Evolutionary conservation across 2,797 vertebrate genomes (phyloP).

Genomic region (Leucoraja ocellata): DNA sequence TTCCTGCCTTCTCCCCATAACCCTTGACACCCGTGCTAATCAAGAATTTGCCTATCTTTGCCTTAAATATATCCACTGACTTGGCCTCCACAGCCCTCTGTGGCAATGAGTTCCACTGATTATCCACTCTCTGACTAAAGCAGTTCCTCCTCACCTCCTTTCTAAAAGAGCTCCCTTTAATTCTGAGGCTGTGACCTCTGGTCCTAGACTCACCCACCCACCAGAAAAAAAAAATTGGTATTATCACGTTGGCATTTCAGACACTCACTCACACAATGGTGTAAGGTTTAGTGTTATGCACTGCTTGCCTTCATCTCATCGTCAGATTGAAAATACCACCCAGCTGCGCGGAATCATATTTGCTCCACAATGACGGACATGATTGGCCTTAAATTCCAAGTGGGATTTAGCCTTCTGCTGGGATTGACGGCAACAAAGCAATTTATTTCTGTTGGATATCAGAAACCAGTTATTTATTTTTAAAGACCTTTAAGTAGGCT

Average conservation of each 20-base stretch:
- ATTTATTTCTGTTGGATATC: background rate
- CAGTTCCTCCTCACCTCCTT: too few species aligned
- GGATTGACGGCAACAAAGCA: background rate
- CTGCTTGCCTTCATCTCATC: background rate
- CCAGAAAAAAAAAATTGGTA: background rate
- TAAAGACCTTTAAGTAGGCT: background rate
- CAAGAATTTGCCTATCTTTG: too few species aligned
- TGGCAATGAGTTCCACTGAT: too few species aligned
- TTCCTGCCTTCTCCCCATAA: too few species aligned
- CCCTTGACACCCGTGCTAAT: too few species aligned
- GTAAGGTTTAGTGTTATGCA: background rate
- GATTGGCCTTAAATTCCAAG: conserved; percentile 1
- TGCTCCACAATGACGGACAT: background rate
- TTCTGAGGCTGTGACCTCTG: too few species aligned
- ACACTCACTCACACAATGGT: background rate
- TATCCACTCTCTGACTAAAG: too few species aligned
- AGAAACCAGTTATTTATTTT: background rate
- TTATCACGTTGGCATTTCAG: background rate
- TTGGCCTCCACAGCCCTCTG: too few species aligned
- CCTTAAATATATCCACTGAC: too few species aligned
- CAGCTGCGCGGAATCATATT: background rate
- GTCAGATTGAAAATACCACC: background rate
- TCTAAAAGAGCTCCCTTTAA: too few species aligned
- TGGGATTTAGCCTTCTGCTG: background rate
- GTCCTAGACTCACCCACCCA: too few species aligned